Evolutionary conservation across 2,888 invertebrate species (phyloP).

Genomic region (Ditylenchus weischeri): DNA sequence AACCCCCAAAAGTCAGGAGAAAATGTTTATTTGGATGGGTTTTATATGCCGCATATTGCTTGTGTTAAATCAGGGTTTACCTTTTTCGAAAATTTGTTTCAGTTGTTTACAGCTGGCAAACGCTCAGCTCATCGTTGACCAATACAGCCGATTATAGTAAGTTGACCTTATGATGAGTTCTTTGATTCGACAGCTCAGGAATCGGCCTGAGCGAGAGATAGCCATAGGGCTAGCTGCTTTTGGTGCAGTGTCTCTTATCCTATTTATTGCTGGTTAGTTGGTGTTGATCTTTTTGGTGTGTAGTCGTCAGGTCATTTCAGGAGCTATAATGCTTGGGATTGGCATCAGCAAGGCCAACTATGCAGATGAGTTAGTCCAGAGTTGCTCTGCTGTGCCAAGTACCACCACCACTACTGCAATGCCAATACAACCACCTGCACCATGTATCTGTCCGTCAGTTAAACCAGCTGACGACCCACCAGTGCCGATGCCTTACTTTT

Average conservation of each 20-base stretch:
- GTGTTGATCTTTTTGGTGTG: neutral
- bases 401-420: neutral
- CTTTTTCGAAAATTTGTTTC: too few species aligned
- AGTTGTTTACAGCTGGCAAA: too few species aligned
- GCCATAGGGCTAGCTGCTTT: neutral
- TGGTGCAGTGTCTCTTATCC: neutral
- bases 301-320: neutral
- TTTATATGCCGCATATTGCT: too few species aligned
- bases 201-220: constrained; percentile 2
- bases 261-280: constrained; percentile 7
- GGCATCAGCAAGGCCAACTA: constrained; percentile 4
- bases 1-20: too few species aligned
- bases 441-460: too few species aligned
- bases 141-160: neutral
- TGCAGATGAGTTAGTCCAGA: neutral
- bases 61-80: too few species aligned
- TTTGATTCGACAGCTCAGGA: neutral
- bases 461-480: neutral
- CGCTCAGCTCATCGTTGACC: too few species aligned
- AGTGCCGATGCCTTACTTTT: neutral
- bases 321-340: neutral
- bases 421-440: too few species aligned
- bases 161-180: neutral
- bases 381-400: neutral
- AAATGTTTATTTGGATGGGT: too few species aligned